Evolutionary conservation across 2,888 invertebrate genomes (phyloP).

Genomic region (Andrena bucephala): DNA sequence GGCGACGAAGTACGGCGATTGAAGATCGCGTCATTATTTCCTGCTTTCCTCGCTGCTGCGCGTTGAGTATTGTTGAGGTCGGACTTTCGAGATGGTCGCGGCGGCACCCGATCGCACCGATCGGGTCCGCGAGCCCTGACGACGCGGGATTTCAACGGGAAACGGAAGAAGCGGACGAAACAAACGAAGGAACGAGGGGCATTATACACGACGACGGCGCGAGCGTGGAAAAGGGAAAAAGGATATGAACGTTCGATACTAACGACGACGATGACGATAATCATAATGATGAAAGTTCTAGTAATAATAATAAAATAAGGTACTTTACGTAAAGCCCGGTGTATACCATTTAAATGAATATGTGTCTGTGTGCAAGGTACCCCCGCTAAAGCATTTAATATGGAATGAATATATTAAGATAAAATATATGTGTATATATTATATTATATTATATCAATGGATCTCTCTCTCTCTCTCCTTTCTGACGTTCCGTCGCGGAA

Average conservation of each 20-base stretch:
- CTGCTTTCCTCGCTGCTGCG: constrained; percentile 26
- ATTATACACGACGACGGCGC: constrained; percentile 15
- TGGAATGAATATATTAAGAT: constrained; percentile 84
- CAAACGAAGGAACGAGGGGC: constrained; percentile 9
- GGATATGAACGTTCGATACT: constrained; percentile 35
- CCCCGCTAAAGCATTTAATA: constrained; percentile 81
- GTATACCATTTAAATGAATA: constrained; percentile 77
- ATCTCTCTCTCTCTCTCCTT: constrained; percentile 62
- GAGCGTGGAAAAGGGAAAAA: constrained; percentile 24
- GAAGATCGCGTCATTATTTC: constrained; percentile 37
- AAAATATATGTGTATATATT: constrained; percentile 78
- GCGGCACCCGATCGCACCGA: too few species aligned
- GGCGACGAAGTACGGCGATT: constrained; percentile 43
- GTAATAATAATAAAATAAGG: constrained; percentile 76
- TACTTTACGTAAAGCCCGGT: constrained; percentile 83
- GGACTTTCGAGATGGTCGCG: constrained; percentile 41
- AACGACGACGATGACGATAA: constrained; percentile 45
- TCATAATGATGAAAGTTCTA: constrained; percentile 36
- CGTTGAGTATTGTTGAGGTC: constrained; percentile 44
- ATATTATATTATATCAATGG: constrained; percentile 79
- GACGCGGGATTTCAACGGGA: constrained; percentile 12
- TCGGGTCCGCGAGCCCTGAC: constrained; percentile 8
- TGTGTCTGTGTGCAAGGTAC: constrained; percentile 78
- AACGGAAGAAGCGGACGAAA: constrained; percentile 10
- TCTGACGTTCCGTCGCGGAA: constrained; percentile 70